phyloP scores from a whole-genome alignment of 2,888 invertebrate genomes.

The Nephrotoma appendiculata region DNA sequence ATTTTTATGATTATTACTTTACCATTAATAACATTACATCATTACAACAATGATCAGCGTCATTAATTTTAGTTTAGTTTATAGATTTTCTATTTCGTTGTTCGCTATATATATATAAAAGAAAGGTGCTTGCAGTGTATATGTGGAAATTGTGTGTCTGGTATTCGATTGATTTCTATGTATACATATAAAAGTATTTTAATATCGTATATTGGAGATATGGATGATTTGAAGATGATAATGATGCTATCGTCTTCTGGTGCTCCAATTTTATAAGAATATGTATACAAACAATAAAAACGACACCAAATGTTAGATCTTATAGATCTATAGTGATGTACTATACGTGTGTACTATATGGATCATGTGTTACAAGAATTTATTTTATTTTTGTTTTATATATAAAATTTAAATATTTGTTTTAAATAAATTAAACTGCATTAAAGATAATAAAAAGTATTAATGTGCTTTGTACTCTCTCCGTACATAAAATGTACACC shows the following conservation, averaged over 20 bases:
- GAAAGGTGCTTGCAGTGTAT: not conserved
- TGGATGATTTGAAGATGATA: not conserved
- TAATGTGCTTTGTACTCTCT: not conserved
- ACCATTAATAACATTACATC: not conserved
- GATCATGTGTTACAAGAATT: not conserved
- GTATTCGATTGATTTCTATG: not conserved
- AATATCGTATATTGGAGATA: too few relatives aligned
- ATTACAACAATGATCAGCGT: not conserved
- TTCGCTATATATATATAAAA: not conserved
- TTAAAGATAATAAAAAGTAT: not conserved
- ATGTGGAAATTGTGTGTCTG: not conserved
- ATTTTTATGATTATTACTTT: not conserved
- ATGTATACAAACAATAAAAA: not conserved
- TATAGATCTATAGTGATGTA: not conserved
- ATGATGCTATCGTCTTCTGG: not conserved
- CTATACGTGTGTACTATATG: not conserved
- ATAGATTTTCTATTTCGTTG: not conserved
- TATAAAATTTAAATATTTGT: not conserved
- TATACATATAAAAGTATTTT: too few relatives aligned
- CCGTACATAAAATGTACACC: not conserved
- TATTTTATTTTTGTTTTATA: not conserved
- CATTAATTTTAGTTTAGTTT: not conserved
- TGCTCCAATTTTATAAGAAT: not conserved
- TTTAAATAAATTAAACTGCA: not conserved
- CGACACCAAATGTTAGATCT: not conserved